Conservation (phyloP, 2,797 vertebrate species). For the Lycodopsis pacificus region DNA sequence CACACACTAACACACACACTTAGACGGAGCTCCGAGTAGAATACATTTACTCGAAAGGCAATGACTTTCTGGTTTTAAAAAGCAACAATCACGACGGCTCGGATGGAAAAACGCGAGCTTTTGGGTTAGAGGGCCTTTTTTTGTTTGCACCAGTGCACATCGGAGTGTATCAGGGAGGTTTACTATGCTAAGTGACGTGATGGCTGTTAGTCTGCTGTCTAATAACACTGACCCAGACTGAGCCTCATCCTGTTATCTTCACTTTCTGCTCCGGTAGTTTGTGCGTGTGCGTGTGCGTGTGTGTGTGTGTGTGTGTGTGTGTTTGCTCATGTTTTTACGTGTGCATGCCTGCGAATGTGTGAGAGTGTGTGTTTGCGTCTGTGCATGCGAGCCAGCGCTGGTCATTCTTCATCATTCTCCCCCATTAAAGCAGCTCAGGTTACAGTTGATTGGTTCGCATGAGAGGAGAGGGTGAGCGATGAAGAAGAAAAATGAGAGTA, state of each 20-base stretch:
- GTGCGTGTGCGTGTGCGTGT: neutral
- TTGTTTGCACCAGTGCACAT: slow-evolving; percentile 13
- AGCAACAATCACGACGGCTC: slow-evolving; percentile 29
- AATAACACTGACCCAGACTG: slow-evolving; percentile 66
- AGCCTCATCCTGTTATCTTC: slow-evolving; percentile 65
- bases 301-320: neutral
- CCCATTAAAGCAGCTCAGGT: slow-evolving; percentile 75
- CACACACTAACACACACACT: slow-evolving; percentile 25
- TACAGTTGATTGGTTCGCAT: slow-evolving; percentile 79
- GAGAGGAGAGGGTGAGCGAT: slow-evolving; percentile 40
- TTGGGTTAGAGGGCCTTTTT: slow-evolving; percentile 22
- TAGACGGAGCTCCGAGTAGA: slow-evolving; percentile 40
- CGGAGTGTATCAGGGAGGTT: slow-evolving; percentile 39
- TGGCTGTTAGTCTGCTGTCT: slow-evolving; percentile 57
- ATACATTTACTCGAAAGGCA: slow-evolving; percentile 30
- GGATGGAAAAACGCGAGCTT: slow-evolving; percentile 44
- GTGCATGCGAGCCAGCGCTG: slow-evolving; percentile 30
- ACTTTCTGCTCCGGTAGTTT: slow-evolving; percentile 52
- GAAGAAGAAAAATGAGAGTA: slow-evolving; percentile 58
- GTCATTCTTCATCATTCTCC: slow-evolving; percentile 38
- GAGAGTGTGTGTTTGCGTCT: slow-evolving; percentile 18
- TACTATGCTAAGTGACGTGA: slow-evolving; percentile 55
- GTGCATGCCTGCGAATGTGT: neutral
- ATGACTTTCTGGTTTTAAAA: slow-evolving; percentile 44
- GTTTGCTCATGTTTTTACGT: slow-evolving; percentile 2